A percentile compares a stretch with the other conserved stretches of the same genome.
These are phyloP conservation scores for Cranoglanis bouderius DNA, from an alignment of 2,113 vertebrate genomes.

Conservation along the genomic window DNA sequence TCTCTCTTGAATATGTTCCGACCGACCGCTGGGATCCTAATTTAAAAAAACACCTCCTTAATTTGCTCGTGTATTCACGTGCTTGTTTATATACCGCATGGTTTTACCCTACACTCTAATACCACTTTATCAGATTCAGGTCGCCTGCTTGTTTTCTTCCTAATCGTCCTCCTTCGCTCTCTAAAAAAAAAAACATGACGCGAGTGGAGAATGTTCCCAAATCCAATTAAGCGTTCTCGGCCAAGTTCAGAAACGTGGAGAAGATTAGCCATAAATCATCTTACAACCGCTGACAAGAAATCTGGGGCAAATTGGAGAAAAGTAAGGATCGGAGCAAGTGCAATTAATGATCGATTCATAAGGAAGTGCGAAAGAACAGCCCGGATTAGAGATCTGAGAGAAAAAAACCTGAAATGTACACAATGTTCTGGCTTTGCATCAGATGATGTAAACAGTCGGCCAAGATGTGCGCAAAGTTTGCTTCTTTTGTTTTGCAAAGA, in stretches of 20 bases:
- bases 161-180: constrained; percentile 51
- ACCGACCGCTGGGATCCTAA: not conserved
- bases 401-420: not conserved
- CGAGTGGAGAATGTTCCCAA: constrained; percentile 56
- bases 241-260: constrained; percentile 67
- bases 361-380: not conserved
- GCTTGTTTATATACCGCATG: constrained; percentile 39
- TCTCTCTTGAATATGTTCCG: not conserved
- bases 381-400: not conserved
- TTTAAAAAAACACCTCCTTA: constrained; percentile 23
- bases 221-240: constrained; percentile 66
- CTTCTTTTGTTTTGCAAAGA: not conserved
- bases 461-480: not conserved
- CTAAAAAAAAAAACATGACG: constrained; percentile 49
- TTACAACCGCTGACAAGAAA: constrained; percentile 68
- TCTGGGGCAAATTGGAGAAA: constrained; percentile 42
- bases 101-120: not conserved
- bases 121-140: not conserved
- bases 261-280: constrained; percentile 75
- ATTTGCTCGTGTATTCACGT: constrained; percentile 3
- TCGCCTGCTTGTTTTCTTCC: not conserved
- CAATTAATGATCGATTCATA: constrained; percentile 19
- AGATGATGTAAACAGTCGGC: no score
- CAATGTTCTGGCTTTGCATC: no score
- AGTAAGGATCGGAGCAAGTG: not conserved